phyloP scores from a whole-genome alignment of 2,888 invertebrate genomes.

The Drosophila phalerata region DNA sequence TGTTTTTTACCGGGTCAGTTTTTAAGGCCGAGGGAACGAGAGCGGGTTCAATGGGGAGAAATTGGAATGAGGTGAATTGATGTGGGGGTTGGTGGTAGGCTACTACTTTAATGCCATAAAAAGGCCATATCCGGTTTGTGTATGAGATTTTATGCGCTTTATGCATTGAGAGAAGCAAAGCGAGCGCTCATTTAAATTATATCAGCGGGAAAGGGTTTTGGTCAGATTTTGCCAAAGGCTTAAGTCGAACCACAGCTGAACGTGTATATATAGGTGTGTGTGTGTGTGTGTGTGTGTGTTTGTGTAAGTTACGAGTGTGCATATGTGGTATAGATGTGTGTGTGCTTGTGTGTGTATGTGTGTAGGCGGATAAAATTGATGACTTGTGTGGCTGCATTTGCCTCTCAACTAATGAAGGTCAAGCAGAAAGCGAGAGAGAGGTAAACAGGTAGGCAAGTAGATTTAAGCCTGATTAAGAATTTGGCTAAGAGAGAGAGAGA shows the following conservation, averaged over 20 bases:
- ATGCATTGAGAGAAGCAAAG: slow-evolving; percentile 31
- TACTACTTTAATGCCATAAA: slow-evolving; percentile 63
- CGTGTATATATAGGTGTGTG: slow-evolving; percentile 22
- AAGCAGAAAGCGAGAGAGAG: not conserved
- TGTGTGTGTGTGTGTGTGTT: slow-evolving; percentile 12
- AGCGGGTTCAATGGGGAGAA: not conserved
- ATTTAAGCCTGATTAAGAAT: not conserved
- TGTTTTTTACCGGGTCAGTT: slow-evolving; percentile 51
- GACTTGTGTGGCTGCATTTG: slow-evolving; percentile 26
- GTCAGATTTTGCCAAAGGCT: slow-evolving; percentile 29
- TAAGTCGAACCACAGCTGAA: slow-evolving; percentile 27
- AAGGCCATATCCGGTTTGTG: slow-evolving; percentile 62
- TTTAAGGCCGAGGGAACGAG: not conserved
- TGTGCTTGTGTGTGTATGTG: not conserved
- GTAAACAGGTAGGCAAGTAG: not conserved
- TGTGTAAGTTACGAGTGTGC: slow-evolving; percentile 13
- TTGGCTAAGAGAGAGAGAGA: not conserved
- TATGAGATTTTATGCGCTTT: slow-evolving; percentile 70
- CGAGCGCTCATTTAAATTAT: slow-evolving; percentile 71
- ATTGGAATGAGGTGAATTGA: not conserved
- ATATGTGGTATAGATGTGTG: slow-evolving; percentile 1
- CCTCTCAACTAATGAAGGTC: slow-evolving; percentile 30
- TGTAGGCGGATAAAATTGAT: slow-evolving; percentile 40
- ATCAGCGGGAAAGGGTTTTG: slow-evolving; percentile 50
- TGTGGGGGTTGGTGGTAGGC: not conserved